Evolutionary conservation across 2,113 vertebrate genomes (phyloP), one percentile per base, ranked within the genome.

Genomic region (Balaeniceps rex): DNA sequence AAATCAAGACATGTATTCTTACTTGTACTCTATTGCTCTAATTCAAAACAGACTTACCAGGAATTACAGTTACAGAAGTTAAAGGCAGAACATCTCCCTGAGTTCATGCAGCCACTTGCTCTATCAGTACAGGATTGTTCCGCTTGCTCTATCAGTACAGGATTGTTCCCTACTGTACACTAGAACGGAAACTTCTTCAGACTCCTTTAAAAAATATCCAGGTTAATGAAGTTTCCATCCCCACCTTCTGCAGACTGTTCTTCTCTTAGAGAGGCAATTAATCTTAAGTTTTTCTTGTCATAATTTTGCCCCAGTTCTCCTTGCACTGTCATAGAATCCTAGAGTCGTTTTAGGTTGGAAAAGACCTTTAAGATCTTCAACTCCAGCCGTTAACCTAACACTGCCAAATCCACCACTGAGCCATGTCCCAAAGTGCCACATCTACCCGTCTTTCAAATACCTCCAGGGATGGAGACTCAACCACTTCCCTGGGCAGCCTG

Each of bases 1-100:
- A 95, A 88, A 93, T 94, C 84, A 96, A 97, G 91, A 86, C 57
- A 38, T 84, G 17, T 90, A 69, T 88, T 88, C 76, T 92, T 88
- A 83, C 68, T 93, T 77, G 40, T 87, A 31, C 28, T 92, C 28
- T 49, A 69, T 55, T 78, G 55, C 57, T 95, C 31, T 96, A 95
- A 97, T 92, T 97, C 82, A 87, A 94, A 97, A 51, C 93, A 97
- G 95, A 83, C 57, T 80, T 72, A n/a, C 16, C 72, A 95, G 84
- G 79, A 95, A 93, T 90, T 72, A 86, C 11, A 78, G 52, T 57
- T 44, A 79, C 65, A 74, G 51, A 88, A 95, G 65, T 86, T 68
- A 93, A 66, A 95, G 87, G n/a, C 68, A 92, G 69, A 86, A 42
- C 34, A 65, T 44, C 40, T 65, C 81, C 83, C 87, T 36, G 65